Base-by-base conservation (phyloP, 2,888 invertebrate genomes). In the Thecophora atra region DNA sequence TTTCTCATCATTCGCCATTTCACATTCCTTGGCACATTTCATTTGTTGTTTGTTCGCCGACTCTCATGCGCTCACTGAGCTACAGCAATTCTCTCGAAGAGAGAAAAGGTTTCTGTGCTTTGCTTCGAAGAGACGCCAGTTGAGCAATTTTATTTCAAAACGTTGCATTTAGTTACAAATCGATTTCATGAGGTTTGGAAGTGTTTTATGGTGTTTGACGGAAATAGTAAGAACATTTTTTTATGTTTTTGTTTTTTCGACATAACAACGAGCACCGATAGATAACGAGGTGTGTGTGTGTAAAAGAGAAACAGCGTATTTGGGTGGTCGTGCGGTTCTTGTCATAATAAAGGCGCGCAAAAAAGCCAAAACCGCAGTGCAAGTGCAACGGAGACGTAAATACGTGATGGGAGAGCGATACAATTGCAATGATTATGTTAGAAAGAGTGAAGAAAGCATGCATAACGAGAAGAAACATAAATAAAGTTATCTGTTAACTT, bases 11-110 rank as follows among this genome's bases (percentile, higher is more conserved):
- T n/a, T n/a, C n/a, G n/a, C n/a, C n/a, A n/a, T n/a, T n/a, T n/a
- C n/a, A n/a, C 81, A 83, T 84, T 83, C 82, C 81, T 80, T 81
- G 82, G 78, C 80, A 81, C 83, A 83, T 83, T 81, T 82, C 81
- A 83, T 83, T 83, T 83, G 83, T 83, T 83, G 83, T 83, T 83
- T 83, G 83, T 83, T 83, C 84, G 51, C 84, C 84, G 51, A 60
- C 69, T 62, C 69, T 60, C 60, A 21, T 15, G n/a, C 62, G 28
- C 28, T 51, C 62, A 44, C 68, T 56, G n/a, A 17, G 42, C n/a
- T 37, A 26, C 42, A 24, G 47, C 30, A 13, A 17, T 28, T 15
- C 56, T 21, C 68, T 47, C n/a, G n/a, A n/a, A n/a, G n/a, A n/a
- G n/a, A n/a, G n/a, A n/a, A n/a, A n/a, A n/a, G n/a, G n/a, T n/a